Percentiles rank a stretch among this genome's conserved stretches.
Conservation (phyloP, 2,888 invertebrate species). For the Pheosia gnoma region DNA sequence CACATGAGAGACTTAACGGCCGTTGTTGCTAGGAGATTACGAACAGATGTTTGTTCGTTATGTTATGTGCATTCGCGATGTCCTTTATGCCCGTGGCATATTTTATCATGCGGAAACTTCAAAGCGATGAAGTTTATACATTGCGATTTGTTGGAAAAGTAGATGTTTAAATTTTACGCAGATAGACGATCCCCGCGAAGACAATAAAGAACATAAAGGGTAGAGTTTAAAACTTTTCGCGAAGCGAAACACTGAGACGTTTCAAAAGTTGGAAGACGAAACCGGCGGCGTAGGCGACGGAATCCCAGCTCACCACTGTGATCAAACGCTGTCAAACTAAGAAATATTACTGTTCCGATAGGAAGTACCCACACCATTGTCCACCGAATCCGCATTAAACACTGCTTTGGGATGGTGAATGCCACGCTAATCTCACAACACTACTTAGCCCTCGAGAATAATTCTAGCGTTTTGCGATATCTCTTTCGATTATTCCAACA, state of each 20-base stretch:
- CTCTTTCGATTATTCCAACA: conserved; percentile 7
- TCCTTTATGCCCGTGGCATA: conserved; percentile 38
- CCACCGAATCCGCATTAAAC: conserved; percentile 49
- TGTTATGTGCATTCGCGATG: conserved; percentile 40
- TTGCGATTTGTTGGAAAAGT: conserved; percentile 58
- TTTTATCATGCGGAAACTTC: conserved; percentile 51
- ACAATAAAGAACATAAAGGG: conserved; percentile 80
- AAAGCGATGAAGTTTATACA: conserved; percentile 55
- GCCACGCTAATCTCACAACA: conserved; percentile 15
- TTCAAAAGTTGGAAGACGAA: conserved; percentile 72
- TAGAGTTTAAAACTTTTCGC: conserved; percentile 76
- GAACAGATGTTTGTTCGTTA: conserved; percentile 65
- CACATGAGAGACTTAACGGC: conserved; percentile 72
- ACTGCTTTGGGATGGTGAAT: conserved; percentile 37
- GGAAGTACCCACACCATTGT: conserved; percentile 49
- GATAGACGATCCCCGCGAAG: conserved; percentile 63
- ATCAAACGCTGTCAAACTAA: conserved; percentile 71
- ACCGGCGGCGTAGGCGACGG: conserved; percentile 52
- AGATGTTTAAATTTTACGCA: conserved; percentile 68
- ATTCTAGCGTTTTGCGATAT: conserved; percentile 2
- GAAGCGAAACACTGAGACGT: conserved; percentile 67
- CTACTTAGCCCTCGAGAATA: neutral
- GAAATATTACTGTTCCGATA: conserved; percentile 70
- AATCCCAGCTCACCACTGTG: conserved; percentile 50
- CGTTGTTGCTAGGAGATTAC: conserved; percentile 70